Conservation (phyloP, 2,797 vertebrate species). For the Cebuella pygmaea region DNA sequence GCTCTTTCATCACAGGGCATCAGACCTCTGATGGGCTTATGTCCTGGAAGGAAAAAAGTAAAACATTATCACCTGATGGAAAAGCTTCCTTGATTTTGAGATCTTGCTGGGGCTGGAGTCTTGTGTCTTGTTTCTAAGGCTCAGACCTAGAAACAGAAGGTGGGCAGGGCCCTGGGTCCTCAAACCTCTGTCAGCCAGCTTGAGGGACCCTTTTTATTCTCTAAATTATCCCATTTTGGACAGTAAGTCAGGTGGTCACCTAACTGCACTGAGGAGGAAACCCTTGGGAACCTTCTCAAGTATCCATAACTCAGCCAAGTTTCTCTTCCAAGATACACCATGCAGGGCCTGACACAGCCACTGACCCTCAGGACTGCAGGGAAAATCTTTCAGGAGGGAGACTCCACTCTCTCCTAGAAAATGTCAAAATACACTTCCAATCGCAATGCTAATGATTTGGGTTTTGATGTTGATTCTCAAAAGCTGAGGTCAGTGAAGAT, state of each 20-base stretch:
- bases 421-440: not conserved
- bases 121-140: not conserved
- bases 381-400: not conserved
- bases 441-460: not conserved
- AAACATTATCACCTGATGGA: not conserved
- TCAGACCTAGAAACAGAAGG: not conserved
- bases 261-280: not conserved
- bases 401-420: not conserved
- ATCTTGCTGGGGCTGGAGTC: not conserved
- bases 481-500: slow-evolving; percentile 61
- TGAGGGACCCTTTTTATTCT: not conserved
- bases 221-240: not conserved
- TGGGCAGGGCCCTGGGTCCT: not conserved
- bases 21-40: not conserved
- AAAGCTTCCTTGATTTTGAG: not conserved
- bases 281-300: not conserved
- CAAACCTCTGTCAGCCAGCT: not conserved
- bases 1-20: too few relatives aligned
- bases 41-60: not conserved
- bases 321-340: not conserved
- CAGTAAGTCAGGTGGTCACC: not conserved
- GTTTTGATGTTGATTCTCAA: slow-evolving; percentile 17
- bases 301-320: not conserved
- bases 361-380: not conserved
- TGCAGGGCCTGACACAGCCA: not conserved